Evolutionary conservation across 2,113 vertebrate genomes (phyloP).

Genomic region (Dicaeum eximium): DNA sequence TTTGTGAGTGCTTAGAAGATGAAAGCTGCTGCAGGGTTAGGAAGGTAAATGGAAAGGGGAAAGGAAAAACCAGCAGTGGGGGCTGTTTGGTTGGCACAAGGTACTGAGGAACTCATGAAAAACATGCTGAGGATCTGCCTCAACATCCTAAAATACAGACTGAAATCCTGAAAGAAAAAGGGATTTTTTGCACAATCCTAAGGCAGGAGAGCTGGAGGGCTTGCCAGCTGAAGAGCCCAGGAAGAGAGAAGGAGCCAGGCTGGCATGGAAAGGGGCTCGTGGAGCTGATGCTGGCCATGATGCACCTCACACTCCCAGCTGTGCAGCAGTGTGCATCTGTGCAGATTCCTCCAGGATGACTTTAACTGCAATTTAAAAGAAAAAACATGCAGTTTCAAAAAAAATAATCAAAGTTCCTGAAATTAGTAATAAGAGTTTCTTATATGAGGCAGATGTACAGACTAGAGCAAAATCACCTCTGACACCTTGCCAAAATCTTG

Average conservation of each 20-base stretch:
- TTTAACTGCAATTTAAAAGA: neutral
- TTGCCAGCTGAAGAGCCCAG: neutral
- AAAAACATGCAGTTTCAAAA: neutral
- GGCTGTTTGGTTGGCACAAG: neutral
- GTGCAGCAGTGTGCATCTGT: neutral
- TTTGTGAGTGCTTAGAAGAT: neutral
- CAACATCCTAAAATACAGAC: neutral
- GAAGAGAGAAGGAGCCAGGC: neutral
- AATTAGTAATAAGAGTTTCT: neutral
- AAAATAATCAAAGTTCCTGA: neutral
- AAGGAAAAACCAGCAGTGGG: neutral
- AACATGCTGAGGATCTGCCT: neutral
- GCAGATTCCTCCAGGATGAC: neutral
- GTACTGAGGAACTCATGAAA: neutral
- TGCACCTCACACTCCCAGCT: neutral
- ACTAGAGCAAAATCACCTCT: neutral
- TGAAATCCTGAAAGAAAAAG: neutral
- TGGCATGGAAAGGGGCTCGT: neutral
- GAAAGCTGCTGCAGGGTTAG: neutral
- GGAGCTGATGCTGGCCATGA: fast-evolving
- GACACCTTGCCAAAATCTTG: neutral
- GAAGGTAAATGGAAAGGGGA: neutral
- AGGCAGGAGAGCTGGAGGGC: neutral
- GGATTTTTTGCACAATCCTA: neutral
- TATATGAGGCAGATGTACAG: neutral